Base-by-base conservation (phyloP, 2,113 vertebrate species). In the Galemys pyrenaicus region DNA sequence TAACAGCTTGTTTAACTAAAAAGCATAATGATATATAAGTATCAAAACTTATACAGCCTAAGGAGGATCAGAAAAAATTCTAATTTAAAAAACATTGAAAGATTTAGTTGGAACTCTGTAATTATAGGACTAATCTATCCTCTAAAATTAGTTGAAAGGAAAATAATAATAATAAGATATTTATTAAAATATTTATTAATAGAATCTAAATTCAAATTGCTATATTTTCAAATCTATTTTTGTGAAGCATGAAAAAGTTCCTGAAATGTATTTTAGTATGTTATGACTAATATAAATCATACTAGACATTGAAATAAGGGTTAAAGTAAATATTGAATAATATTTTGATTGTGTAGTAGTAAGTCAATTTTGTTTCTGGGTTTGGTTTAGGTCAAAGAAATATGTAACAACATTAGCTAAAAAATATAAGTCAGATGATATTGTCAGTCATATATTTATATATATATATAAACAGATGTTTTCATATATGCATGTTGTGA, bases 401-500 rank as follows among this genome's bases (percentile, higher is more conserved):
- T 1, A 54, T 1, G 26, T 62, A 49, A 70, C 15, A 83, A 54
- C 24, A 92, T 79, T 94, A 84, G 28, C 54, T 89, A 44, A 78
- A 83, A 73, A 96, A 75, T 87, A 79, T 67, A 13, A 94, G 22
- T 4, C 28, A 97, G 32, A 86, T 30, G 32, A 87, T 87, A 67
- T 87, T 92, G 90, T 5, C 0, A 92, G 41, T 9, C 68, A 44
- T 94, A 95, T 7, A 96, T 46, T 74, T 71, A 54, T 54, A 15
- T 16, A 51, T n/a, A n/a, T n/a, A n/a, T n/a, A n/a, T n/a, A n/a
- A n/a, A n/a, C n/a, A n/a, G n/a, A n/a, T n/a, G n/a, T n/a, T 51
- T 51, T 54, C 20, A 54, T 56, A 20, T 20, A 60, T 93, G 46
- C 67, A 98, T 97, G 98, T 96, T 97, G 97, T 95, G 98, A 91